Evolutionary conservation across 2,888 invertebrate genomes (phyloP).

Genomic region (Cheilosia vulpina): DNA sequence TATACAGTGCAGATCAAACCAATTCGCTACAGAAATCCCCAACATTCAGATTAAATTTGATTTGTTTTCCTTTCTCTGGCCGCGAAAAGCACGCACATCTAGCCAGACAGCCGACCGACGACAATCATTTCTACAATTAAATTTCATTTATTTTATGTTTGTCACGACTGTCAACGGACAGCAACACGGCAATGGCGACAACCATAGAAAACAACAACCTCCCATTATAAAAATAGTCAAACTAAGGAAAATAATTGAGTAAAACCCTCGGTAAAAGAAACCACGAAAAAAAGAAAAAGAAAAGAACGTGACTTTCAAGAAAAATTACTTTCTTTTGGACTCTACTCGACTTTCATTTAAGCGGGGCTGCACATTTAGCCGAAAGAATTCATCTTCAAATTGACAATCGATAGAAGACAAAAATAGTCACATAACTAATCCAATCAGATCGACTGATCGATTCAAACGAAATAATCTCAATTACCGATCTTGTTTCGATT

Average conservation of each 20-base stretch:
- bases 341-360: conserved; percentile 53
- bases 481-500: conserved; percentile 25
- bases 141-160: conserved; percentile 68
- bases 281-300: conserved; percentile 17
- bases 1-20: conserved; percentile 9
- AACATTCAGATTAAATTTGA: conserved; percentile 4
- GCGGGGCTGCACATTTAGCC: not conserved
- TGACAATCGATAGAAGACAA: conserved; percentile 32
- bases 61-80: conserved; percentile 21
- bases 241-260: conserved; percentile 53
- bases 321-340: conserved; percentile 67
- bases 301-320: conserved; percentile 71
- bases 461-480: conserved; percentile 30
- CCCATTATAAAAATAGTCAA: conserved; percentile 15
- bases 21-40: not conserved
- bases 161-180: conserved; percentile 59
- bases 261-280: conserved; percentile 31
- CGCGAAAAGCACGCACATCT: not conserved
- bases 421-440: conserved; percentile 2
- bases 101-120: not conserved
- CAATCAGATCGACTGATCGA: conserved; percentile 13
- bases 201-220: conserved; percentile 41
- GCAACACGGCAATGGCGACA: conserved; percentile 11
- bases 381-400: not conserved
- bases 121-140: conserved; percentile 55